phyloP scores from a whole-genome alignment of 2,888 invertebrate genomes.

The Gandaritis pyraliata region DNA sequence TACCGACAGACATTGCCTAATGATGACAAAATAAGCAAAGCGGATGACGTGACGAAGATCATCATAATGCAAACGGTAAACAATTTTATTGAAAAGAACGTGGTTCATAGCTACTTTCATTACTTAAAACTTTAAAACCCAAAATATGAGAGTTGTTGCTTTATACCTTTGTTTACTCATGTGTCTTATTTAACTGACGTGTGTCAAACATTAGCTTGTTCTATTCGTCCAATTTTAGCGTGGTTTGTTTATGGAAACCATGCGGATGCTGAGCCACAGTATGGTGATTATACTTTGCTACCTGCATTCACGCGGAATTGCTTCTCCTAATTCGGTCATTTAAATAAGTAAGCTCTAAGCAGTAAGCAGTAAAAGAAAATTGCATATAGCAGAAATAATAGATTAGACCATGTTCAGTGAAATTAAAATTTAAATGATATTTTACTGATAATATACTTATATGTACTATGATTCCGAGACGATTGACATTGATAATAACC shows the following conservation, averaged over 20 bases:
- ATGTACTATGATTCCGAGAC: too few species aligned
- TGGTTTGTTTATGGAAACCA: slow-evolving; percentile 69
- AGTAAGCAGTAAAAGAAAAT: too few species aligned
- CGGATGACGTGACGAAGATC: slow-evolving; percentile 52
- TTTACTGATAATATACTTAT: too few species aligned
- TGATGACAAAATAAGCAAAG: slow-evolving; percentile 54
- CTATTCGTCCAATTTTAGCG: slow-evolving; percentile 69
- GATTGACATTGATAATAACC: too few species aligned
- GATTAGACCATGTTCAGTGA: too few species aligned
- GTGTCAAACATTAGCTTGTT: slow-evolving; percentile 67
- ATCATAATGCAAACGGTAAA: slow-evolving; percentile 50
- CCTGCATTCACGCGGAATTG: slow-evolving; percentile 46
- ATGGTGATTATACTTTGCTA: slow-evolving; percentile 1
- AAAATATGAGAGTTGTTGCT: not conserved
- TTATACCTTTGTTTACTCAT: slow-evolving; percentile 19
- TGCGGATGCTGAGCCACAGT: slow-evolving; percentile 65
- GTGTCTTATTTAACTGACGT: slow-evolving; percentile 53
- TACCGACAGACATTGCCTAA: slow-evolving; percentile 25
- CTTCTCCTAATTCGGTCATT: slow-evolving; percentile 17
- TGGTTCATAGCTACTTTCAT: too few species aligned
- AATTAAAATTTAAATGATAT: too few species aligned
- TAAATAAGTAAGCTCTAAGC: too few species aligned
- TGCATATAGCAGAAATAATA: too few species aligned
- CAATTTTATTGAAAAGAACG: too few species aligned
- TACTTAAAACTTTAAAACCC: too few species aligned